Percentiles rank a stretch among this genome's conserved stretches.
Conservation (phyloP, 2,797 vertebrate genomes). For the Podargus strigoides region DNA sequence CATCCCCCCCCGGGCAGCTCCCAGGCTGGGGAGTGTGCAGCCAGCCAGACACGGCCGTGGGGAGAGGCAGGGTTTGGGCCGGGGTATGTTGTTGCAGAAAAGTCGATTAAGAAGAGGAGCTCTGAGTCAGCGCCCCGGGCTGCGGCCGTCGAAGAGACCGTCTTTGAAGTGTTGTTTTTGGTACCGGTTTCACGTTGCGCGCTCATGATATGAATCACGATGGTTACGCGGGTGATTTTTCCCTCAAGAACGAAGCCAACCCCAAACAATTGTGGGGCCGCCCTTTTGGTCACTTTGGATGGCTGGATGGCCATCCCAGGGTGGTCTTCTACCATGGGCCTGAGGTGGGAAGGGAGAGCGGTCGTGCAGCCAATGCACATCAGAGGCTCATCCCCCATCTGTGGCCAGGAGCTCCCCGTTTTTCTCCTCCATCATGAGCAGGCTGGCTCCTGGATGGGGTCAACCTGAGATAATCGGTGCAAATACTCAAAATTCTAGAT, state of each 20-base stretch:
- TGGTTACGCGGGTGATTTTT: slow-evolving; percentile 38
- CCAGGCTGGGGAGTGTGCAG: background rate
- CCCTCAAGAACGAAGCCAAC: slow-evolving; percentile 21
- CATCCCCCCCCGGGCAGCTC: background rate
- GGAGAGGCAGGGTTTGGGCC: background rate
- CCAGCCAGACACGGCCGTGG: background rate
- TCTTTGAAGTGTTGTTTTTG: slow-evolving; percentile 62
- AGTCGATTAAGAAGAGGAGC: slow-evolving; percentile 51
- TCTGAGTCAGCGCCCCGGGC: slow-evolving; percentile 43
- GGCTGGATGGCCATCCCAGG: background rate
- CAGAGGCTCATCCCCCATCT: accelerated
- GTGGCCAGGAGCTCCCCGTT: background rate
- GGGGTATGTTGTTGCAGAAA: slow-evolving; percentile 15
- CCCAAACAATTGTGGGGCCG: background rate
- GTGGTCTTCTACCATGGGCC: background rate
- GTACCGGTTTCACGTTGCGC: background rate
- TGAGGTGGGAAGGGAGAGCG: background rate
- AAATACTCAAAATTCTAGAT: background rate
- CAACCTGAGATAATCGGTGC: background rate
- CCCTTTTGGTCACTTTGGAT: background rate
- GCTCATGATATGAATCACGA: slow-evolving; percentile 3
- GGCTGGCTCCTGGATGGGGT: background rate
- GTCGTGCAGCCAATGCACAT: accelerated
- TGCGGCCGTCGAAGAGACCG: background rate
- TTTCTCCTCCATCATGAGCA: background rate